Percentiles rank a stretch among this genome's conserved stretches.
These are phyloP conservation scores for Antrozous pallidus DNA, from an alignment of 2,797 vertebrate species.

Conservation along the genomic window DNA sequence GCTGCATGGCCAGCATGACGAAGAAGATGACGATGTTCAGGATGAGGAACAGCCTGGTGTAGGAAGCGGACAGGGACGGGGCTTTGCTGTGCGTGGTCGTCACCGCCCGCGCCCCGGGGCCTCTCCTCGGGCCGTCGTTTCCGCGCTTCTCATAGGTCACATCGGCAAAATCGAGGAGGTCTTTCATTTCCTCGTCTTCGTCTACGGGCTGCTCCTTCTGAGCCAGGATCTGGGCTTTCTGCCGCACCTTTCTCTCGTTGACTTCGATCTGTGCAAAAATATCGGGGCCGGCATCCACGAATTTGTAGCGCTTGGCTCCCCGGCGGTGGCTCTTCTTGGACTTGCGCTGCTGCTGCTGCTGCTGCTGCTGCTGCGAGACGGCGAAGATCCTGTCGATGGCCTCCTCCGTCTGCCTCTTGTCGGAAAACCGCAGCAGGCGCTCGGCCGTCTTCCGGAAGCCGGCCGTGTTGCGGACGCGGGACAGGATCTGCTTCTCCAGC, in stretches of 20 bases:
- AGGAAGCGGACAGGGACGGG: conserved; percentile 86
- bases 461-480: conserved; percentile 90
- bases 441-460: conserved; percentile 93
- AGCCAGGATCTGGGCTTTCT: conserved; percentile 88
- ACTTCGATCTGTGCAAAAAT: conserved; percentile 96
- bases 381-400: conserved; percentile 92
- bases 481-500: conserved; percentile 93
- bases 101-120: conserved; percentile 86
- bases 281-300: conserved; percentile 90
- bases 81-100: conserved; percentile 82
- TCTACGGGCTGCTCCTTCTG: conserved; percentile 92
- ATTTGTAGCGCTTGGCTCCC: conserved; percentile 85
- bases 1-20: conserved; percentile 90
- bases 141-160: conserved; percentile 85
- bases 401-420: conserved; percentile 92
- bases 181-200: conserved; percentile 90
- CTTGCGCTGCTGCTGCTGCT: conserved; percentile 85
- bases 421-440: conserved; percentile 91
- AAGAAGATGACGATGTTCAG: conserved; percentile 96
- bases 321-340: conserved; percentile 87
- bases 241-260: conserved; percentile 91
- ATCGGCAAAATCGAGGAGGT: conserved; percentile 92
- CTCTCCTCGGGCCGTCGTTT: conserved; percentile 82
- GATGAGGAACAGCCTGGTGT: conserved; percentile 93
- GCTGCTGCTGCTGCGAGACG: conserved; percentile 87